phyloP scores from a whole-genome alignment of 30 jellyfish, hydroid and myxozoan species.

The Chironex yamaguchii region DNA sequence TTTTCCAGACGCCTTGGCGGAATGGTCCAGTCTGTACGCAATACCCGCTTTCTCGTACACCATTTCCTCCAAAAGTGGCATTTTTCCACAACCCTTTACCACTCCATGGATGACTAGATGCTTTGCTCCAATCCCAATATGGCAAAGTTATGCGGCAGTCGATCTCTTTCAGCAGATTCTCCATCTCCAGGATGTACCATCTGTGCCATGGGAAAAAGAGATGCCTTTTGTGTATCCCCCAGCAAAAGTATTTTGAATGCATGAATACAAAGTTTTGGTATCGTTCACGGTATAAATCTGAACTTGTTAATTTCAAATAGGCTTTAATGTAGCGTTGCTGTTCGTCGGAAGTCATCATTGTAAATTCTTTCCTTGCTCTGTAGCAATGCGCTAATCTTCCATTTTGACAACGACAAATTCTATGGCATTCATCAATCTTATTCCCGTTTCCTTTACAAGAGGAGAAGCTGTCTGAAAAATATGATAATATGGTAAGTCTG shows the following conservation, averaged over 20 bases:
- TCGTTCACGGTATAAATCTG: conserved; percentile 54
- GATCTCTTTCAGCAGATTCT: conserved; percentile 79
- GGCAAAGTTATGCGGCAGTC: conserved; percentile 90
- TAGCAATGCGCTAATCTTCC: conserved; percentile 73
- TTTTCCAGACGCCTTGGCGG: conserved; percentile 86
- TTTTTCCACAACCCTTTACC: conserved; percentile 62
- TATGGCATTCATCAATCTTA: conserved; percentile 73
- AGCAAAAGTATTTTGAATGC: conserved; percentile 89
- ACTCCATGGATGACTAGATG: conserved; percentile 76
- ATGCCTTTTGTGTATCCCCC: conserved; percentile 82
- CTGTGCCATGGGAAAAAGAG: conserved; percentile 95
- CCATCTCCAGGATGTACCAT: conserved; percentile 80
- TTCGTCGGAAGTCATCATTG: conserved; percentile 82
- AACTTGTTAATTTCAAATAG: conserved; percentile 77
- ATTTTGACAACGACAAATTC: conserved; percentile 81
- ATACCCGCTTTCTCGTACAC: conserved; percentile 65
- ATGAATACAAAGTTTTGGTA: conserved; percentile 83
- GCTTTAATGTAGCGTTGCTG: conserved; percentile 75
- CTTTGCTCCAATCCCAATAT: conserved; percentile 92
- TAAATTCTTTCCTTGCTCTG: conserved; percentile 87
- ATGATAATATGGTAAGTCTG: no score
- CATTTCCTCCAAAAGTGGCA: conserved; percentile 86
- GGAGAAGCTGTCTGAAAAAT: conserved; percentile 47
- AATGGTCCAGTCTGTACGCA: conserved; percentile 85
- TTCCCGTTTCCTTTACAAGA: conserved; percentile 44